Base-by-base conservation (phyloP, 2,888 invertebrate species). In the Stenoptilia bipunctidactyla region DNA sequence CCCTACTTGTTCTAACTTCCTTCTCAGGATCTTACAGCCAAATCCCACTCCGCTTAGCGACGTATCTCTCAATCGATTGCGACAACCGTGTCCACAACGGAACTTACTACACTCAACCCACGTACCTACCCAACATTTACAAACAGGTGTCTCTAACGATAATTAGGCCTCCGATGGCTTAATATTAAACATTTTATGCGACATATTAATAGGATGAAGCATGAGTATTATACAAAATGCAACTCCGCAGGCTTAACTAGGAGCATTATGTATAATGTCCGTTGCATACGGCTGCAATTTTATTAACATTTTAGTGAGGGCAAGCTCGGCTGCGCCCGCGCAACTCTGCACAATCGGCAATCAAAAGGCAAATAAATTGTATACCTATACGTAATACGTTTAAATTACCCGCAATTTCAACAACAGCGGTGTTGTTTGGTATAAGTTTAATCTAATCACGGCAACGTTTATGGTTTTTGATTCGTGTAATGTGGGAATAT, bases 241-340 rank as follows among this genome's bases (percentile, higher is more conserved):
- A 51, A 47, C 51, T 56, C 50, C 46, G 49, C 53, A 30, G 54
- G 52, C 56, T 56, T 40, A 57, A 62, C 62, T 56, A 53, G 63
- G 50, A 46, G 48, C 58, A 69, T 67, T 66, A 71, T 56, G 41
- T 58, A 52, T 56, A 55, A 60, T 58, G 53, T 56, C 52, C 51
- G 56, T 61, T 56, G 66, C 57, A 61, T 58, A 60, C 56, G 51
- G 56, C 56, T 56, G 62, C 56, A 65, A 72, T 73, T 72, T 72
- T 71, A 70, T 74, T 63, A 64, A 63, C 66, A 66, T 73, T 69
- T 67, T 62, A 68, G 62, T 61, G 54, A 59, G 58, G 56, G 55
- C 54, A 55, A 55, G 48, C 52, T 53, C 52, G 52, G 51, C 44
- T 44, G 53, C 51, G 45, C 51, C 49, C 45, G 51, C 51, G 54